Evolutionary conservation across 1,140 invertebrate species (phyloP).

Genomic region (Artemia franciscana): DNA sequence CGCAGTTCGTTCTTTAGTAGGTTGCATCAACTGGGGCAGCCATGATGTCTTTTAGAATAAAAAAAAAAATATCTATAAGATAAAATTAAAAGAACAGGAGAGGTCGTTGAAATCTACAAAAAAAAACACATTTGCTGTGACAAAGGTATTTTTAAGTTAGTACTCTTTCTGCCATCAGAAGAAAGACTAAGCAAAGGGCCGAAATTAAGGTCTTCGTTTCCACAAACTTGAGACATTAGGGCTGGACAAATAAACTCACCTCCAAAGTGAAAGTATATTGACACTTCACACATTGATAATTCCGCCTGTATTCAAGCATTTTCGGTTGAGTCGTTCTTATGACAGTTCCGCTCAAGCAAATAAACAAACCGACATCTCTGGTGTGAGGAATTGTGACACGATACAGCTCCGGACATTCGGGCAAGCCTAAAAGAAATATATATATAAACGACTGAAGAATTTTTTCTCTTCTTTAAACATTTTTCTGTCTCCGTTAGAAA

Average conservation of each 20-base stretch:
- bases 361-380: slow-evolving; percentile 37
- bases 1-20: no score
- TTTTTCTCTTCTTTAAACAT: no score
- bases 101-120: no score
- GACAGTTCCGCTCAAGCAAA: slow-evolving; percentile 38
- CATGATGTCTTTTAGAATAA: no score
- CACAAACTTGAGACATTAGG: slow-evolving; percentile 7
- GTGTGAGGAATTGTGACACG: slow-evolving; percentile 34
- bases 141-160: no score
- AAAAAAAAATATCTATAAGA: no score
- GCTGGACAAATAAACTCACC: slow-evolving; percentile 21
- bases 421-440: slow-evolving; percentile 30
- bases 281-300: slow-evolving; percentile 53
- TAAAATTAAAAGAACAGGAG: no score
- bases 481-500: no score
- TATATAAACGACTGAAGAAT: no score
- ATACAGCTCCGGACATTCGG: slow-evolving; percentile 30
- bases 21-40: no score
- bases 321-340: slow-evolving; percentile 46
- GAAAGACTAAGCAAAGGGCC: slow-evolving; percentile 11
- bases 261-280: slow-evolving; percentile 35
- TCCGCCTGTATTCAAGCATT: slow-evolving; percentile 45
- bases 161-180: no score
- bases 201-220: slow-evolving; percentile 9
- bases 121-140: no score